Conservation (phyloP, 2,797 vertebrate genomes). For the Acipenser transmontanus region DNA sequence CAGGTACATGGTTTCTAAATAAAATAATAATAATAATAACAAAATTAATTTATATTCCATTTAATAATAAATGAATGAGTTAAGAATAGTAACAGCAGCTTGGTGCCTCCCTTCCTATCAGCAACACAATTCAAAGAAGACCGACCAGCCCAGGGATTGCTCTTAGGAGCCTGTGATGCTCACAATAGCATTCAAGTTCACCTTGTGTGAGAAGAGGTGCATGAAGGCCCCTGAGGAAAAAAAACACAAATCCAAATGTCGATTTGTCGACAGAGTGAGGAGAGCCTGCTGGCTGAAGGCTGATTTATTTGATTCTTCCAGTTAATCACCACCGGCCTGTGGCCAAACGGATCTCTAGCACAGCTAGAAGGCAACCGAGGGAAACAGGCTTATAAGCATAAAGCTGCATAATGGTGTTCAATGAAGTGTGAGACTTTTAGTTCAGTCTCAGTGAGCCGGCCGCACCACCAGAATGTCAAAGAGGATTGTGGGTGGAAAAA, state of each 20-base stretch:
- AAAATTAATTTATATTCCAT: too few species aligned
- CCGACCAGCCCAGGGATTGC: conserved; percentile 29
- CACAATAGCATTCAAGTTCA: conserved; percentile 46
- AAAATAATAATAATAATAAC: too few species aligned
- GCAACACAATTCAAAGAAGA: conserved; percentile 33
- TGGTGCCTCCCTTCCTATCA: conserved; percentile 7
- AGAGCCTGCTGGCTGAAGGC: conserved; percentile 77
- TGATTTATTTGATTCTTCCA: conserved; percentile 95
- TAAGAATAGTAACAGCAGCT: conserved; percentile 12
- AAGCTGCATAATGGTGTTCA: conserved; percentile 92
- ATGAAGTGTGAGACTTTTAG: conserved; percentile 93
- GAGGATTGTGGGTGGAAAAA: conserved; percentile 79
- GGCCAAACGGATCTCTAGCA: conserved; percentile 72
- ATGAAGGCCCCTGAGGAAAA: conserved; percentile 29
- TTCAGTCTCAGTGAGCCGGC: conserved; percentile 85
- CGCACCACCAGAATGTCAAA: conserved; percentile 76
- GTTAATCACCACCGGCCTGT: conserved; percentile 83
- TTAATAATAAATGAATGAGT: neutral
- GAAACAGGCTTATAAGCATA: conserved; percentile 83
- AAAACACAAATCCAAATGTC: conserved; percentile 73
- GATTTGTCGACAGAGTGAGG: conserved; percentile 75
- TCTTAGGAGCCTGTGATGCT: conserved; percentile 20
- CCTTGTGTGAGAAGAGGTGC: conserved; percentile 39
- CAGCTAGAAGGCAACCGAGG: conserved; percentile 76
- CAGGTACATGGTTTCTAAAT: too few species aligned